Evolutionary conservation across 2,113 vertebrate species (phyloP), one percentile per base, ranked within the genome.

Genomic region (Gila orcuttii): DNA sequence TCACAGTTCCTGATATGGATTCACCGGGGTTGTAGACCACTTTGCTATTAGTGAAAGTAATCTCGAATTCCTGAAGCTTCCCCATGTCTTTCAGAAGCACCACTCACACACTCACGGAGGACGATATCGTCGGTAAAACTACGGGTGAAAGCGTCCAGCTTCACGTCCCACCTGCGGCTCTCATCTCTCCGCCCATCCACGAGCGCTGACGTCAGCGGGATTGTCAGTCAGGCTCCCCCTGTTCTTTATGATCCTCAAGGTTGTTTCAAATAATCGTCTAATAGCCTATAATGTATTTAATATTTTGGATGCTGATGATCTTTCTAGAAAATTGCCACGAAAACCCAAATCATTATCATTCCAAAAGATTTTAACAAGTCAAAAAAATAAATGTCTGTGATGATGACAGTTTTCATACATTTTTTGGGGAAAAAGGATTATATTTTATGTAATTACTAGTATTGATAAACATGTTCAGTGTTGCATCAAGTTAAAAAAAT

Each of bases 1-100:
- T 96, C 92, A 99, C 96, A 7, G 92, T 92, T 39, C 97, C 97
- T n/a, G 93, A 91, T 76, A 99, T 94, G 5, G 96, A 95, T 88
- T 99, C 97, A 0, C 97, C 97, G 0, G 97, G 97, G 85, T 96
- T 93, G 94, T 96, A 99, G 52, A 99, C 96, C 80, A 97, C 95
- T 92, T 98, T 97, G 89, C 95, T 96, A 87, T 96, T 96, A 91
- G 93, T 90, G 88, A 98, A 94, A 89, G 93, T 92, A 88, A 99
- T 95, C 86, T 96, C 95, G 93, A 99, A 98, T 89, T 96, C 95
- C 93, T 97, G 97, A 64, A 98, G 95, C 92, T 97, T 97, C 82
- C 97, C 97, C 97, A 98, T 99, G 88, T 84, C 62, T 47, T 21
- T 31, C 5, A 73, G 66, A 59, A 71, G 33, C 82, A 57, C 45